These are phyloP conservation scores for Sapajus apella DNA, from an alignment of 2,113 vertebrate genomes.

Conservation along the genomic window DNA sequence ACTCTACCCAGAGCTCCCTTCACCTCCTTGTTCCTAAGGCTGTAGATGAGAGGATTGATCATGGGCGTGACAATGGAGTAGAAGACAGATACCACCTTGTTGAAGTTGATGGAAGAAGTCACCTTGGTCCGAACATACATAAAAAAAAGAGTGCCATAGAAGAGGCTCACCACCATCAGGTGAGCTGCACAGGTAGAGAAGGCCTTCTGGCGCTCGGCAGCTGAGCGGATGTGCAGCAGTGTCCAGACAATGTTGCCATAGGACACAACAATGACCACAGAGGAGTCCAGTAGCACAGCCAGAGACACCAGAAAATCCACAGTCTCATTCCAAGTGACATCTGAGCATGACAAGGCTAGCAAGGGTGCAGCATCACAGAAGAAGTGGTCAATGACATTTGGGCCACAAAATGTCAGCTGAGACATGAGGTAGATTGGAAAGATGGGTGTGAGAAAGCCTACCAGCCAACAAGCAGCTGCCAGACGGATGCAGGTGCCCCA, in stretches of 20 bases:
- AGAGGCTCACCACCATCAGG: constrained; percentile 66
- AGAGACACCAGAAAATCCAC: constrained; percentile 71
- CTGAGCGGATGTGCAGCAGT: constrained; percentile 4
- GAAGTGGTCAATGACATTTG: constrained; percentile 68
- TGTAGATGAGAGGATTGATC: constrained; percentile 77
- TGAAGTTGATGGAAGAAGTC: constrained; percentile 64
- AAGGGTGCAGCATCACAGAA: constrained; percentile 73
- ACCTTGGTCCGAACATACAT: constrained; percentile 70
- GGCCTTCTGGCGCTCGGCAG: constrained; percentile 54
- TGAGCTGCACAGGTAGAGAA: constrained; percentile 74
- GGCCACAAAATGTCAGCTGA: constrained; percentile 64
- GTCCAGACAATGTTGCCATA: constrained; percentile 56
- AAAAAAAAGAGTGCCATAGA: constrained; percentile 76
- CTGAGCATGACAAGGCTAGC: constrained; percentile 70
- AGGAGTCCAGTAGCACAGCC: constrained; percentile 66
- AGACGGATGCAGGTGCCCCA: constrained; percentile 62
- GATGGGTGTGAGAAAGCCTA: constrained; percentile 64
- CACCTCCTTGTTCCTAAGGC: constrained; percentile 74
- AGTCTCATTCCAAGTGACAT: constrained; percentile 66
- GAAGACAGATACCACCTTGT: constrained; percentile 76
- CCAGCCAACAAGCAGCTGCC: constrained; percentile 68
- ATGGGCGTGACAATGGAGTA: constrained; percentile 70
- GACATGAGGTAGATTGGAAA: constrained; percentile 72
- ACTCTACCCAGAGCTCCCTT: constrained; percentile 60
- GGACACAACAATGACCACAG: constrained; percentile 18